phyloP scores from a whole-genome alignment of 2,113 vertebrate genomes.

The Ascaphus truei region DNA sequence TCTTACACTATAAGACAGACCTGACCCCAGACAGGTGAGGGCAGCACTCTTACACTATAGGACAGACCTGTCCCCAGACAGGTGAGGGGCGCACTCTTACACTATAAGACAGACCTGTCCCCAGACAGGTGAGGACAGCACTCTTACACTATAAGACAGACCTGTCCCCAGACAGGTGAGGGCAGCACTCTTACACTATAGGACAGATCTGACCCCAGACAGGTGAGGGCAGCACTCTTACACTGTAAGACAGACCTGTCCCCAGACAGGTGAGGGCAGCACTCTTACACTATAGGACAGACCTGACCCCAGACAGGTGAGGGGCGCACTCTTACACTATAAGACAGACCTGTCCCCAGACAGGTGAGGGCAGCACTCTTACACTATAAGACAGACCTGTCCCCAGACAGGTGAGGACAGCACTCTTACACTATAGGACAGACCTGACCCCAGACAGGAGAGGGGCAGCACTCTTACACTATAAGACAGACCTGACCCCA shows the following conservation, averaged over 20 bases:
- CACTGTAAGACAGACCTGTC: slow-evolving; percentile 62
- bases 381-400: slow-evolving; percentile 58
- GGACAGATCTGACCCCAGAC: slow-evolving; percentile 66
- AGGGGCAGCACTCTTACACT: background rate
- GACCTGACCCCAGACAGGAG: slow-evolving; percentile 77
- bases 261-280: slow-evolving; percentile 62
- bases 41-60: background rate
- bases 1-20: slow-evolving; percentile 48
- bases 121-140: slow-evolving; percentile 62
- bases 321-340: background rate
- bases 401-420: slow-evolving; percentile 65
- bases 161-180: slow-evolving; percentile 73
- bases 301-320: slow-evolving; percentile 77
- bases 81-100: slow-evolving; percentile 49
- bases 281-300: slow-evolving; percentile 30
- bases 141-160: slow-evolving; percentile 46
- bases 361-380: slow-evolving; percentile 55
- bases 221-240: slow-evolving; percentile 53
- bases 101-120: slow-evolving; percentile 61
- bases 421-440: background rate
- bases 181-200: background rate
- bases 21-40: slow-evolving; percentile 72
- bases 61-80: slow-evolving; percentile 70
- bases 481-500: slow-evolving; percentile 64
- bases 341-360: slow-evolving; percentile 68